phyloP scores from a whole-genome alignment of 2,888 invertebrate genomes.

The Drosophila leonis region DNA sequence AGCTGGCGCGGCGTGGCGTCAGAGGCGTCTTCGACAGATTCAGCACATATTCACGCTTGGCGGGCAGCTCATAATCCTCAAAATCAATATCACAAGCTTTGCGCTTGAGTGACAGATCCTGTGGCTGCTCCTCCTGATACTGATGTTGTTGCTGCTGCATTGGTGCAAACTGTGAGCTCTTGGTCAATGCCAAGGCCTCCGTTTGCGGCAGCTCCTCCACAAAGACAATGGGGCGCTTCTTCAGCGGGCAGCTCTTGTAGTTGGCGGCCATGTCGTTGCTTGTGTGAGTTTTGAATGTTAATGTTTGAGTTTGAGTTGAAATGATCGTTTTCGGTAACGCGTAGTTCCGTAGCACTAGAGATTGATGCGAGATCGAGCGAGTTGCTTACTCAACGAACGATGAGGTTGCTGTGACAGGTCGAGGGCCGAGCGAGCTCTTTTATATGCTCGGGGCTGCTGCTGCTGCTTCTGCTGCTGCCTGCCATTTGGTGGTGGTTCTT shows the following conservation, averaged over 20 bases:
- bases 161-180: conserved; percentile 44
- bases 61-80: conserved; percentile 68
- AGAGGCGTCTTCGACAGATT: conserved; percentile 77
- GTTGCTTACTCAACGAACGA: conserved; percentile 81
- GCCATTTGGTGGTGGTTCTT: conserved; percentile 74
- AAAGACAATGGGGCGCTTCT: conserved; percentile 93
- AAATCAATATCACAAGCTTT: conserved; percentile 63
- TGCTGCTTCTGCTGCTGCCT: conserved; percentile 30
- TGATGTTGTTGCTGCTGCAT: conserved; percentile 1
- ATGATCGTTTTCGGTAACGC: conserved; percentile 27
- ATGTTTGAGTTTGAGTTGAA: background rate
- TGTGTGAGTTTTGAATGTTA: conserved; percentile 6
- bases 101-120: conserved; percentile 84
- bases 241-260: conserved; percentile 95
- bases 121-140: conserved; percentile 73
- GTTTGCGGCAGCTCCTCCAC: conserved; percentile 86
- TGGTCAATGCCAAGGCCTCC: conserved; percentile 74
- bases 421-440: conserved; percentile 73
- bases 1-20: conserved; percentile 31
- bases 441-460: conserved; percentile 69
- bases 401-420: conserved; percentile 84
- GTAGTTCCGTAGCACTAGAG: conserved; percentile 50
- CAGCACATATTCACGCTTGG: conserved; percentile 80
- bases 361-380: conserved; percentile 36
- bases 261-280: conserved; percentile 85